phyloP scores from a whole-genome alignment of 2,113 vertebrate species.

The Rostratula benghalensis region DNA sequence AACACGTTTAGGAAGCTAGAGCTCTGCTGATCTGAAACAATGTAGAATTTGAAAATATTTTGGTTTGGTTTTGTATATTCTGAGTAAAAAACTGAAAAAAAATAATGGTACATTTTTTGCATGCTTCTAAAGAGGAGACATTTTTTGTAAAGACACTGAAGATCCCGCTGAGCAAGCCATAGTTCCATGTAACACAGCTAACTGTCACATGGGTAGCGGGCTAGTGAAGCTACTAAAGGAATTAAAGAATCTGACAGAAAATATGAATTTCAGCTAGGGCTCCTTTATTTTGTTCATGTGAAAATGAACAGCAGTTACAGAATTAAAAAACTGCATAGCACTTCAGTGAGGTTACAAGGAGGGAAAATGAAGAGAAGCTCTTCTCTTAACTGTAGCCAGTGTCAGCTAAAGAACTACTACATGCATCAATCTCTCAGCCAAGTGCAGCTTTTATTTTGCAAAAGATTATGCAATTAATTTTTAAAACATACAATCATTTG shows the following conservation, averaged over 20 bases:
- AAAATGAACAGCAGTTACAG: neutral
- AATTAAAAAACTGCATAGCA: neutral
- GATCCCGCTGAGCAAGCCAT: neutral
- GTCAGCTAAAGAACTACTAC: neutral
- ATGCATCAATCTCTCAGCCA: neutral
- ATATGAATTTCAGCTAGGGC: neutral
- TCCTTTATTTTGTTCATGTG: neutral
- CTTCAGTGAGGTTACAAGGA: neutral
- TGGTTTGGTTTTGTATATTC: neutral
- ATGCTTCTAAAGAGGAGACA: too few species aligned
- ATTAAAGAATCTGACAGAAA: neutral
- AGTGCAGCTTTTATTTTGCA: neutral
- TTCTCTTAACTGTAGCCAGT: neutral
- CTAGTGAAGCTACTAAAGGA: neutral
- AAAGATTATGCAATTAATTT: neutral
- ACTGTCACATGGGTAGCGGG: neutral
- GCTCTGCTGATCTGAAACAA: neutral
- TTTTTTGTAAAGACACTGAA: neutral
- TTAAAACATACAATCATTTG: neutral
- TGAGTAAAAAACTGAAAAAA: neutral
- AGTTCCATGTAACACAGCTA: neutral
- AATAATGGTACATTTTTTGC: neutral
- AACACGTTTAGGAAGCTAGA: neutral
- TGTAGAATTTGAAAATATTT: neutral
- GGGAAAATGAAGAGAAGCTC: neutral